Base-by-base conservation (phyloP, 2,888 invertebrate species). In the Buathra laborator region DNA sequence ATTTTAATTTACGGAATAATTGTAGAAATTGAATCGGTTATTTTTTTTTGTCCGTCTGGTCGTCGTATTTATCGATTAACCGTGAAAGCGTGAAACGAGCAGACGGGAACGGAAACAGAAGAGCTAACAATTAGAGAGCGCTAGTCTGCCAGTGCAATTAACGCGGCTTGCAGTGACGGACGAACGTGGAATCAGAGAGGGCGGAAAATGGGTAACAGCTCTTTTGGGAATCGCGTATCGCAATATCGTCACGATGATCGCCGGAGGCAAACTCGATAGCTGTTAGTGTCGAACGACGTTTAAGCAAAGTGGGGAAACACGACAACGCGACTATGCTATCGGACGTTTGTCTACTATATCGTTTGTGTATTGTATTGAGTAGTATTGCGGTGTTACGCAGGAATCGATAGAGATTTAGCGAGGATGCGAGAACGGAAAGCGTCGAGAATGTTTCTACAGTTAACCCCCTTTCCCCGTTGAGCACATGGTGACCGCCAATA, bases 401-500 rank as follows among this genome's bases (percentile, higher is more conserved):
- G 12, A 59, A 74, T 46, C 29, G 32, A 48, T 48, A 29, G 12
- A 29, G 51, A 70, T 70, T 48, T 2, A 70, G 48, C n/a, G 24
- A 16, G 51, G 37, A 48, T 64, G 48, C 43, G 5, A 51, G 37
- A 14, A 32, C 62, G 37, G n/a, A 32, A 24, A 32, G 62, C 12
- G n/a, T 51, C 1, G n/a, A 16, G n/a, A 14, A 6, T 51, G 14
- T 51, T 19, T 19, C 29, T 3, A 32, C 37, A 2, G 56, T 6
- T 70, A 14, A 71, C 9, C 53, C 74, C 74, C 81, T 82, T 59
- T 19, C 83, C 80, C 59, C 53, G 43, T 62, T 44, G 29, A 56
- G 24, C 67, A 71, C 81, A 71, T 78, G 86, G 85, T 76, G 81
- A 84, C 87, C 83, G 81, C 87, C 84, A 87, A 90, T 92, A 92